phyloP scores from a whole-genome alignment of 2,888 invertebrate species.

The Catonia carolina region DNA sequence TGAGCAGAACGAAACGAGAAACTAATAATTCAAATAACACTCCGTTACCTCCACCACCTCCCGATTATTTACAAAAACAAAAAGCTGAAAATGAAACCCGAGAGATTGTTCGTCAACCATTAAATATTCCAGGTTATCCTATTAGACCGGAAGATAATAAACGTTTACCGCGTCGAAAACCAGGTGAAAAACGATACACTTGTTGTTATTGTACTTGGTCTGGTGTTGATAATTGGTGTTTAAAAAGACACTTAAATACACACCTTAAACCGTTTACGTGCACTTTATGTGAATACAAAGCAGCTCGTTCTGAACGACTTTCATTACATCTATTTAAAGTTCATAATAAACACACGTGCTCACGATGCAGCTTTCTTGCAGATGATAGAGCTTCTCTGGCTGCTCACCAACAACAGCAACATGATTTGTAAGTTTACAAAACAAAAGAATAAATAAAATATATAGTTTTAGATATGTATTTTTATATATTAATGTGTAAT shows the following conservation, averaged over 20 bases:
- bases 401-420: conserved; percentile 54
- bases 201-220: conserved; percentile 91
- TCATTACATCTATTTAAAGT: conserved; percentile 87
- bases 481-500: no score
- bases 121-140: conserved; percentile 20
- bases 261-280: conserved; percentile 89
- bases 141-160: conserved; percentile 42
- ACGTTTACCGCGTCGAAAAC: conserved; percentile 36
- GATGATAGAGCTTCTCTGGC: conserved; percentile 75
- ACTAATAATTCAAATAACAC: conserved; percentile 11
- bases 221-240: conserved; percentile 89
- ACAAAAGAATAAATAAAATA: no score
- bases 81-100: background rate
- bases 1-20: conserved; percentile 57
- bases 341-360: conserved; percentile 85
- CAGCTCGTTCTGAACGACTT: conserved; percentile 81
- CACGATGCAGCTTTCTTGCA: conserved; percentile 79
- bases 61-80: conserved; percentile 20
- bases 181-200: conserved; percentile 64
- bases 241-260: conserved; percentile 86
- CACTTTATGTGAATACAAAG: conserved; percentile 87
- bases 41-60: conserved; percentile 5
- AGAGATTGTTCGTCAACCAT: conserved; percentile 9
- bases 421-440: conserved; percentile 18
- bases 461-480: no score